Base-by-base conservation (phyloP, 2,888 invertebrate species). In the Dusona sp. region DNA sequence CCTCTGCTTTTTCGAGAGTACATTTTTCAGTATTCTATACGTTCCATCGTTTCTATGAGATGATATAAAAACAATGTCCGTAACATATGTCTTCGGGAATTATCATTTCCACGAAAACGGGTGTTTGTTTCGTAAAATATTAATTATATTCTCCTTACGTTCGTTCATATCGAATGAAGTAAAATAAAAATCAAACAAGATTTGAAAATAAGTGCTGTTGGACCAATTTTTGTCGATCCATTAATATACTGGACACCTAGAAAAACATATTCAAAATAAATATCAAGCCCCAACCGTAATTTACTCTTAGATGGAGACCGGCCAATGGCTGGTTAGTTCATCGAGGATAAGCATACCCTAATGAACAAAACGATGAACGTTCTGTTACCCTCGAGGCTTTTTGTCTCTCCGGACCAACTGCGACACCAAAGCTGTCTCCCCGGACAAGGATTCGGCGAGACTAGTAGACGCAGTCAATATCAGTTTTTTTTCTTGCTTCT, bases 381-480 rank as follows among this genome's bases (percentile, higher is more conserved):
- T 48, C 77, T 19, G 77, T 65, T 73, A 25, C 78, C 78, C 85
- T 57, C 22, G 67, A 79, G 85, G 80, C 79, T 79, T 75, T 57
- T 70, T 78, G 73, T 84, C 86, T 84, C 87, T 78, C 84, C 72
- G 54, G 68, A 79, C 81, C 73, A 73, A 81, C 72, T 75, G 65
- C 22, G 33, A 33, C 51, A 45, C 33, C 36, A 38, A 16, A 4
- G 42, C 54, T 79, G 72, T 42, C 65, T 74, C 80, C 48, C 79
- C 61, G 36, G 64, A 64, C 65, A 73, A 86, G 54, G 75, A 73
- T 79, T 67, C 51, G 64, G 75, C 83, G 70, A 42, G 42, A 16
- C 42, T 22, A 25, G 45, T 36, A 80, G 72, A 79, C 83, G 78
- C 79, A 79, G 67, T 81, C 67, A 84, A 80, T 74, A 86, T 85